Conservation (phyloP, 2,888 invertebrate species). For the Bruchidius siliquastri region DNA sequence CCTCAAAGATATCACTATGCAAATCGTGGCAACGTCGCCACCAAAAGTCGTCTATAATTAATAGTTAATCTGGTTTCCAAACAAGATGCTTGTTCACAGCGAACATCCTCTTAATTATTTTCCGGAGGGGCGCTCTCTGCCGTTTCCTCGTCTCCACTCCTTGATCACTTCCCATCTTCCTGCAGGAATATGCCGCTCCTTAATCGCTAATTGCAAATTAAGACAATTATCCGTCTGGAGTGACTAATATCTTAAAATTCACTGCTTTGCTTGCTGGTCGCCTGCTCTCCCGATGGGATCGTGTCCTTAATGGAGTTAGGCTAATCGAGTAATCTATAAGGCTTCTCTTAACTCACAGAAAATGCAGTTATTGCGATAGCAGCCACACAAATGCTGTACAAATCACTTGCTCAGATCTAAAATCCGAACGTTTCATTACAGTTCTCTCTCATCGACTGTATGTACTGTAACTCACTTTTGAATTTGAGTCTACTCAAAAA, state of each 20-base stretch:
- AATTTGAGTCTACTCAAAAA: too few species aligned
- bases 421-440: too few species aligned
- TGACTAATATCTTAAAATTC: constrained; percentile 24
- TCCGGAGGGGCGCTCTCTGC: neutral
- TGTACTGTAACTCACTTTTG: too few species aligned
- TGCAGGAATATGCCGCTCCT: constrained; percentile 15
- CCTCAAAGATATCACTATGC: too few species aligned
- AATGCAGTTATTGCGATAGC: too few species aligned
- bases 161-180: neutral
- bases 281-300: neutral
- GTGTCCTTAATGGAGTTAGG: neutral
- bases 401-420: too few species aligned
- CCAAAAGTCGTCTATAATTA: neutral
- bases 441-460: too few species aligned
- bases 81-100: neutral
- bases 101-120: neutral
- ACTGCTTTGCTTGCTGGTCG: neutral
- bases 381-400: too few species aligned
- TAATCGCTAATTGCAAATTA: constrained; percentile 28
- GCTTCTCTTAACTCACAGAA: too few species aligned
- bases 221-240: constrained; percentile 29
- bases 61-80: neutral
- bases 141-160: neutral
- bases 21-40: neutral
- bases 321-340: neutral